Conservation (phyloP, 2,797 vertebrate genomes). For the Catostomus latipinnis region DNA sequence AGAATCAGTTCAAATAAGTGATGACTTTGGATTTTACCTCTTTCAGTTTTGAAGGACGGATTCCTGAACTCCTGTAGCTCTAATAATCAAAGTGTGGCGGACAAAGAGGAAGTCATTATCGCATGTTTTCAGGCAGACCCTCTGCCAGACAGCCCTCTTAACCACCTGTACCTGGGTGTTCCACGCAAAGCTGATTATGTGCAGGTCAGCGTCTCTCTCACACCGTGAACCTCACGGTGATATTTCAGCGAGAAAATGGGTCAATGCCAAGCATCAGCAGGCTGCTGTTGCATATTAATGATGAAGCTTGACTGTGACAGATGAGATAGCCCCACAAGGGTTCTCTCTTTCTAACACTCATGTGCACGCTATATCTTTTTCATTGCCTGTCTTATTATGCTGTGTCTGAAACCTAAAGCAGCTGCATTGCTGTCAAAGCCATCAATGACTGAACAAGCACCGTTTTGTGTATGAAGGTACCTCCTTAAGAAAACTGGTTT, state of each 20-base stretch:
- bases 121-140: slow-evolving; percentile 38
- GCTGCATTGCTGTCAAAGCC: neutral
- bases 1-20: slow-evolving; percentile 13
- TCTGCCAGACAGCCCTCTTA: slow-evolving; percentile 37
- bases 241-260: slow-evolving; percentile 62
- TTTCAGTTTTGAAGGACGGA: slow-evolving; percentile 39
- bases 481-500: no score
- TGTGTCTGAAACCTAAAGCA: neutral
- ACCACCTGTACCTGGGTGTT: slow-evolving; percentile 52
- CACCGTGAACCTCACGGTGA: slow-evolving; percentile 43
- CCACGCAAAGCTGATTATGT: slow-evolving; percentile 55
- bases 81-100: slow-evolving; percentile 54
- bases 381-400: neutral
- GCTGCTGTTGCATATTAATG: slow-evolving; percentile 62
- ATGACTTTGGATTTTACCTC: slow-evolving; percentile 33
- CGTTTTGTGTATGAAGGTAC: no score
- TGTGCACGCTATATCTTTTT: slow-evolving; percentile 15
- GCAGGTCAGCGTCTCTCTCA: slow-evolving; percentile 48
- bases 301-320: slow-evolving; percentile 57
- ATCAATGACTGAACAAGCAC: no score
- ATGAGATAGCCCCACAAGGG: slow-evolving; percentile 55
- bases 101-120: slow-evolving; percentile 53
- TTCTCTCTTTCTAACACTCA: slow-evolving; percentile 13
- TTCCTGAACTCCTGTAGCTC: slow-evolving; percentile 45
- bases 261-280: slow-evolving; percentile 58